Base-by-base conservation (phyloP, 2,797 vertebrate genomes). In the Echeneis naucrates region DNA sequence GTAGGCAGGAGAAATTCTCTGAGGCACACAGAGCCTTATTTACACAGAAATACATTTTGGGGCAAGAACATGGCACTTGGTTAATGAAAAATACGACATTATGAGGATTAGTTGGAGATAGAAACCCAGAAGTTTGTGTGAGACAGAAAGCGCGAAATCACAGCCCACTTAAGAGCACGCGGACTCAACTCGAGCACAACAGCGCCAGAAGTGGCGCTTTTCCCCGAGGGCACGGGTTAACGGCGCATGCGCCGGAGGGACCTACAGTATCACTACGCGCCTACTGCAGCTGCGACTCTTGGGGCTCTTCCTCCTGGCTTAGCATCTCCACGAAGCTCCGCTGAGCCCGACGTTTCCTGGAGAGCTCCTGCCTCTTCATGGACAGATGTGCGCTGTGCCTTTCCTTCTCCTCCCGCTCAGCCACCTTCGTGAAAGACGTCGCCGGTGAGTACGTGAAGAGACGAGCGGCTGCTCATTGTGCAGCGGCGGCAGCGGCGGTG, bases 241-340 rank as follows among this genome's bases (percentile, higher is more conserved):
- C 1, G 33, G 75, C 84, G 88, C 88, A 75, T 79, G 90, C 83
- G 77, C 55, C 0, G 0, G 27, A 13, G 16, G 1, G 30, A 23
- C n/a, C 61, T 6, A 8, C 26, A 8, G 23, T 21, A 60, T 56
- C 9, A 42, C 30, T 56, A 62, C 65, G 67, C 79, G 66, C 79
- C 71, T 78, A 27, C 50, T 9, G 72, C 74, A 64, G 82, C 77
- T 77, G 75, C 73, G 52, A 40, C 38, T 26, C 33, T 53, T 54
- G 17, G 16, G 8, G 44, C 56, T n/a, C 52, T 50, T 57, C 50
- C 37, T 85, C 48, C 63, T 79, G 79, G 82, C 77, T 72, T 52
- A 81, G 57, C 72, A 80, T 85, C 85, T 24, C 21, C 52, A 33
- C 10, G 35, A 80, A 81, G 55, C 58, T 7, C 55, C n/a, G 53